These are phyloP conservation scores for Corapipo altera DNA, from an alignment of 2,113 vertebrate species.

Conservation along the genomic window DNA sequence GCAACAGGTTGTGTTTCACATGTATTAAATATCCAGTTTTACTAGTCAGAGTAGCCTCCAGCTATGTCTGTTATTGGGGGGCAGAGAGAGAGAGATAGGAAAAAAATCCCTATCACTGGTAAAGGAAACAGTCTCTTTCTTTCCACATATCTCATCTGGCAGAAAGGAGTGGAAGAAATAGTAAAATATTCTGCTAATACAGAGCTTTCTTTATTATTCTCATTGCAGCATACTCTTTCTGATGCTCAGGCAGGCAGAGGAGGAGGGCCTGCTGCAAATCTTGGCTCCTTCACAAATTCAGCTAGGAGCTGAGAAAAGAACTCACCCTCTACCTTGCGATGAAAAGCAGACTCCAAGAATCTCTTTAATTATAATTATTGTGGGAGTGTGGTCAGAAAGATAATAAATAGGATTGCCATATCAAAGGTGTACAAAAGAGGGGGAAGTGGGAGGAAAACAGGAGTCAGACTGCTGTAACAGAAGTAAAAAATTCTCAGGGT, in stretches of 20 bases:
- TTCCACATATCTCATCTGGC: background rate
- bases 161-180: background rate
- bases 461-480: background rate
- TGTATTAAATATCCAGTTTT: background rate
- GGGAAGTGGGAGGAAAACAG: background rate
- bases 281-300: background rate
- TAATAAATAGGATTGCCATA: conserved; percentile 42
- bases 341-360: conserved; percentile 29
- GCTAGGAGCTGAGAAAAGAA: background rate
- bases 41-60: background rate
- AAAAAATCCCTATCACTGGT: background rate
- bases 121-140: background rate
- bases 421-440: conserved; percentile 32
- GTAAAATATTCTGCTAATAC: background rate
- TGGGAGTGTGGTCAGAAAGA: conserved; percentile 59
- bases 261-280: background rate
- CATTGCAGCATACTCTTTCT: background rate
- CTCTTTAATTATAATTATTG: conserved; percentile 38
- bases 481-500: background rate
- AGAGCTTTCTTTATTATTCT: background rate
- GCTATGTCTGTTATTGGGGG: background rate
- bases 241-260: background rate
- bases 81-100: background rate
- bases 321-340: background rate
- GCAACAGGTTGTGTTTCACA: background rate